Conservation (phyloP, 2,113 vertebrate genomes). For the Acrocephalus arundinaceus region DNA sequence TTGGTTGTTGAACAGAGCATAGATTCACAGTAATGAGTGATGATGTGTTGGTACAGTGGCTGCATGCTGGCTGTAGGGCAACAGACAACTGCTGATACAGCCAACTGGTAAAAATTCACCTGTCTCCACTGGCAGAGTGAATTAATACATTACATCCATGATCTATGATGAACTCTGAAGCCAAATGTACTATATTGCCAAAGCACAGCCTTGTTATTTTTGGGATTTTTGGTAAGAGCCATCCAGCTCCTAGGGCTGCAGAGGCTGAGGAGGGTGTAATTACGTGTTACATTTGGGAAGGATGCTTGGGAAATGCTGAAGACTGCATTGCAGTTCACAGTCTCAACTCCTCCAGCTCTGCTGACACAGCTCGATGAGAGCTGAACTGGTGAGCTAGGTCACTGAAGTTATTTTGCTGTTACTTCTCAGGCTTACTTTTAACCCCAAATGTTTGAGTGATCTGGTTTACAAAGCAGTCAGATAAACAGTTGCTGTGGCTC, state of each 20-base stretch:
- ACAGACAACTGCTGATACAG: not conserved
- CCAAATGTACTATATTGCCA: not conserved
- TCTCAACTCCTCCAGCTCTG: not conserved
- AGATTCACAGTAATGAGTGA: not conserved
- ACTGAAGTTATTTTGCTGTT: not conserved
- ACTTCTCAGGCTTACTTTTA: constrained; percentile 1
- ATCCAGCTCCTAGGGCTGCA: not conserved
- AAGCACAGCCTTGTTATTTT: not conserved
- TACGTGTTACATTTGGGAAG: not conserved
- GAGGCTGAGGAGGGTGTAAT: not conserved
- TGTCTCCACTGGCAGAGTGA: not conserved
- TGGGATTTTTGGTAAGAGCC: not conserved
- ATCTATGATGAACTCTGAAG: not conserved
- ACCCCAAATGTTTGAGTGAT: not conserved
- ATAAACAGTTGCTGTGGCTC: not conserved
- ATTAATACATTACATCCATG: not conserved
- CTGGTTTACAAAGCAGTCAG: not conserved
- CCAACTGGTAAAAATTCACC: not conserved
- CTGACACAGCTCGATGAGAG: constrained; percentile 16
- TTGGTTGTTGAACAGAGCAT: not conserved
- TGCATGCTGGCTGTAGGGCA: not conserved
- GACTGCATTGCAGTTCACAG: not conserved
- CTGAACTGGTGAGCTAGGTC: not conserved
- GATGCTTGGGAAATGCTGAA: not conserved
- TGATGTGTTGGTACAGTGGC: not conserved